These are phyloP conservation scores for Hyposoter didymator DNA, from an alignment of 2,888 invertebrate genomes.

Conservation along the genomic window DNA sequence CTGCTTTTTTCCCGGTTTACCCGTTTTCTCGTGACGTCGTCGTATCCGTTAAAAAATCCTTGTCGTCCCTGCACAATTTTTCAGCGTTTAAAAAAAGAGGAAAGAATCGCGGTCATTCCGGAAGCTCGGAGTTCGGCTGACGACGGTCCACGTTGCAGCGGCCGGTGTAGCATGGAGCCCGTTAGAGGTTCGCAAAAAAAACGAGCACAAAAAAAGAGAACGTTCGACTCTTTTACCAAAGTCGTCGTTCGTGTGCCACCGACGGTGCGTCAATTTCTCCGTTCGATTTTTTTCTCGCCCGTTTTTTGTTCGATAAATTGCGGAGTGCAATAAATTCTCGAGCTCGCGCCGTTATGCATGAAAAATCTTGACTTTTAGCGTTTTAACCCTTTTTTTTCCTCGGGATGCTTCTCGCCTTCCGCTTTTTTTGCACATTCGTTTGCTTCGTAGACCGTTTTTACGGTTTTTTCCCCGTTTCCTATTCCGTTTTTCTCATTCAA, in stretches of 20 bases:
- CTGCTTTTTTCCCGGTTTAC: constrained; percentile 24
- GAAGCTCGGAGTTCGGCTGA: constrained; percentile 34
- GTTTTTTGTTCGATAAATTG: constrained; percentile 40
- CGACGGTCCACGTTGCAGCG: constrained; percentile 18
- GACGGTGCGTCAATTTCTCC: neutral
- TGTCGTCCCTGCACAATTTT: constrained; percentile 53
- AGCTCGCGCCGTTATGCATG: constrained; percentile 42
- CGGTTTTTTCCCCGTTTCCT: constrained; percentile 43
- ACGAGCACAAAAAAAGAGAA: constrained; percentile 44
- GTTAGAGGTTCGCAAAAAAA: constrained; percentile 33
- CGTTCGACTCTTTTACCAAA: constrained; percentile 60
- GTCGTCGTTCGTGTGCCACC: neutral
- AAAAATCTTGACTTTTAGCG: constrained; percentile 51
- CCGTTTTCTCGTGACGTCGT: constrained; percentile 23
- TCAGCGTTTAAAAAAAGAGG: constrained; percentile 17
- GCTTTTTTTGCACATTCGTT: constrained; percentile 34
- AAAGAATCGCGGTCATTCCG: constrained; percentile 30
- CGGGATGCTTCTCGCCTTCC: neutral
- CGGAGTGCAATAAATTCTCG: constrained; percentile 60
- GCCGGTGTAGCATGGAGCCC: constrained; percentile 20
- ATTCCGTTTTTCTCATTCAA: constrained; percentile 37
- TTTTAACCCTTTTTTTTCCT: constrained; percentile 55
- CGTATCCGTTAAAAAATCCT: constrained; percentile 63
- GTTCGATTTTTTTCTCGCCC: constrained; percentile 15
- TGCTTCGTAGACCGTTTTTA: constrained; percentile 2